Percentiles rank a stretch among this genome's conserved stretches.
phyloP scores from a whole-genome alignment of 2,113 vertebrate species.

The Pollimyrus isidori region DNA sequence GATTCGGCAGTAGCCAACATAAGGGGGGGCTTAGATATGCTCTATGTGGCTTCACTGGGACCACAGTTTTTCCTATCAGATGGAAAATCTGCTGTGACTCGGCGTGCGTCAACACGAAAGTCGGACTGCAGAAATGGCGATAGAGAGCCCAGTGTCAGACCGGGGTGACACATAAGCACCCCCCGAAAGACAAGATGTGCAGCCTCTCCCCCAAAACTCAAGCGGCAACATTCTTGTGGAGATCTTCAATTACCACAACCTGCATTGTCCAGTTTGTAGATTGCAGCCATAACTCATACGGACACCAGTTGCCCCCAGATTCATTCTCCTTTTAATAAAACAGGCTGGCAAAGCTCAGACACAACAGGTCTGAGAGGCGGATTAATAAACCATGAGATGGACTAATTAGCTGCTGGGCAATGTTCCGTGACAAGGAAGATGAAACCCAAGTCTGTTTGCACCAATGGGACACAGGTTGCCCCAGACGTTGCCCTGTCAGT shows the following conservation, averaged over 20 bases:
- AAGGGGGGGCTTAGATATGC: background rate
- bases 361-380: background rate
- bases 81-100: background rate
- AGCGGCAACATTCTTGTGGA: background rate
- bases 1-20: background rate
- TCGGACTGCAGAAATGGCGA: background rate
- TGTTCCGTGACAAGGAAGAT: background rate
- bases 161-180: background rate
- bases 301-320: background rate
- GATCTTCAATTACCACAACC: background rate
- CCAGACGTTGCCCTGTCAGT: background rate
- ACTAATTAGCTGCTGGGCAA: conserved; percentile 10
- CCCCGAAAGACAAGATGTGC: background rate
- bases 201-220: background rate
- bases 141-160: background rate
- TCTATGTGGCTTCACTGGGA: background rate
- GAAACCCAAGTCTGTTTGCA: background rate
- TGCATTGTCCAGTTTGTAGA: background rate
- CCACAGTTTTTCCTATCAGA: background rate
- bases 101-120: background rate
- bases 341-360: background rate
- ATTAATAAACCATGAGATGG: conserved; percentile 12
- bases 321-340: conserved; percentile 1
- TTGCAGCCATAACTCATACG: background rate
- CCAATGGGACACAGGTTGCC: background rate